Percentiles rank a stretch among this genome's conserved stretches.
Evolutionary conservation across 2,113 vertebrate genomes (phyloP).

Genomic region (Empidonax traillii): DNA sequence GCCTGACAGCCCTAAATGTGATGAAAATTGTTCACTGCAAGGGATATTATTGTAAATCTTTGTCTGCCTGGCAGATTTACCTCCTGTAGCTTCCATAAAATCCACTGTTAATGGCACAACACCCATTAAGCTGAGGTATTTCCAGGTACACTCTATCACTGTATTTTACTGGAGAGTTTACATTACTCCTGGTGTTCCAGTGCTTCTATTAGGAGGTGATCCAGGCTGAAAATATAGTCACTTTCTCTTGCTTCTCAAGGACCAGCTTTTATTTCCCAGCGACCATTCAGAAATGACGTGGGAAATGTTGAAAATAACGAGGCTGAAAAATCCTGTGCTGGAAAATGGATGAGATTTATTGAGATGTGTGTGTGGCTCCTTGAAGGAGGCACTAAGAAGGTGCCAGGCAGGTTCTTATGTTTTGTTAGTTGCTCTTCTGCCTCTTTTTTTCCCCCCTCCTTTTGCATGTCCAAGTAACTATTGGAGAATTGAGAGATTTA

Average conservation of each 20-base stretch:
- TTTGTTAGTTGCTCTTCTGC: background rate
- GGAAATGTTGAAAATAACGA: constrained; percentile 62
- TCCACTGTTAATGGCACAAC: constrained; percentile 75
- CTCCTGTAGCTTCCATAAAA: constrained; percentile 74
- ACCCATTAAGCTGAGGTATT: constrained; percentile 78
- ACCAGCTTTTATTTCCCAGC: constrained; percentile 60
- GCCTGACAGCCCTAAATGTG: constrained; percentile 64
- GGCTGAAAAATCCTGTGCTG: constrained; percentile 45
- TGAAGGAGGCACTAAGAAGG: constrained; percentile 11
- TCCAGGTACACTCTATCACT: constrained; percentile 70
- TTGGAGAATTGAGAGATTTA: background rate
- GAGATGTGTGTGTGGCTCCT: background rate
- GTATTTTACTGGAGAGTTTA: constrained; percentile 76
- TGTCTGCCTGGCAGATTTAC: constrained; percentile 78
- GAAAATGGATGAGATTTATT: constrained; percentile 23
- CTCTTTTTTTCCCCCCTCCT: background rate
- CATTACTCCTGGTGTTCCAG: constrained; percentile 69
- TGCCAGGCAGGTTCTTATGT: background rate
- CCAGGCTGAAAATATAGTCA: constrained; percentile 68
- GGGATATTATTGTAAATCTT: constrained; percentile 75
- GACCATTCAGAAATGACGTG: constrained; percentile 50
- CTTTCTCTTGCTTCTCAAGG: constrained; percentile 73
- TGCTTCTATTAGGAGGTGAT: constrained; percentile 62
- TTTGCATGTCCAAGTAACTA: background rate
- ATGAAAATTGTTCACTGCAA: constrained; percentile 67